Percentiles rank a stretch among this genome's conserved stretches.
Conservation (phyloP, 2,113 vertebrate species). For the Collichthys lucidus region DNA sequence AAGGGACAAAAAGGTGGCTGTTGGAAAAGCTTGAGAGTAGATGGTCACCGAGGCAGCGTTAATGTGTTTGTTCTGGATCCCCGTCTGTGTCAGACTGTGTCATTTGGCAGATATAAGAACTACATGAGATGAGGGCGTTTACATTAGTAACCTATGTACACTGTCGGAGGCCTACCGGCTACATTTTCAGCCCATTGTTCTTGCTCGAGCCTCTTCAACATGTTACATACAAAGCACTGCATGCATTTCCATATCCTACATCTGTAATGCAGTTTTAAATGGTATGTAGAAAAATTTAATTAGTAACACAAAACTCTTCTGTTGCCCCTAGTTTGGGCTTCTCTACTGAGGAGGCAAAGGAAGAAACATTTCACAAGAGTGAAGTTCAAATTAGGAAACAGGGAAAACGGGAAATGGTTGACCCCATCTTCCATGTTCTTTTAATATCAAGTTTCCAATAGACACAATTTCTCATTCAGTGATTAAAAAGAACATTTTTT, state of each 20-base stretch:
- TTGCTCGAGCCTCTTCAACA: constrained; percentile 14
- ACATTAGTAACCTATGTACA: constrained; percentile 30
- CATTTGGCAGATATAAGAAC: constrained; percentile 37
- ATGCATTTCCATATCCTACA: not conserved
- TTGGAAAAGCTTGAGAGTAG: constrained; percentile 36
- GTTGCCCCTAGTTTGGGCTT: no score
- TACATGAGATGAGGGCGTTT: constrained; percentile 19
- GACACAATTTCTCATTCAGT: no score
- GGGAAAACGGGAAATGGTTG: no score
- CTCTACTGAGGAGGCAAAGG: no score
- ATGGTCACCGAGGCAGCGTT: constrained; percentile 28
- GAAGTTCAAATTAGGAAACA: no score
- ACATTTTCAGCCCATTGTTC: constrained; percentile 4
- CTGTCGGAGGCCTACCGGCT: constrained; percentile 12
- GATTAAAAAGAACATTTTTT: no score
- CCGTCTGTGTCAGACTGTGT: constrained; percentile 27
- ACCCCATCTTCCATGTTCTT: not conserved
- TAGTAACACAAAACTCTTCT: no score
- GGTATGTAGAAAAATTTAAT: not conserved
- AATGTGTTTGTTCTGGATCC: constrained; percentile 63
- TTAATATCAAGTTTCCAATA: not conserved
- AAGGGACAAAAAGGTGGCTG: constrained; percentile 25
- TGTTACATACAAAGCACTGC: not conserved
- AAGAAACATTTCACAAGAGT: no score
- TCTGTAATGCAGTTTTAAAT: not conserved